phyloP scores from a whole-genome alignment of 2,797 vertebrate genomes.

The Sebastes trivittatus region DNA sequence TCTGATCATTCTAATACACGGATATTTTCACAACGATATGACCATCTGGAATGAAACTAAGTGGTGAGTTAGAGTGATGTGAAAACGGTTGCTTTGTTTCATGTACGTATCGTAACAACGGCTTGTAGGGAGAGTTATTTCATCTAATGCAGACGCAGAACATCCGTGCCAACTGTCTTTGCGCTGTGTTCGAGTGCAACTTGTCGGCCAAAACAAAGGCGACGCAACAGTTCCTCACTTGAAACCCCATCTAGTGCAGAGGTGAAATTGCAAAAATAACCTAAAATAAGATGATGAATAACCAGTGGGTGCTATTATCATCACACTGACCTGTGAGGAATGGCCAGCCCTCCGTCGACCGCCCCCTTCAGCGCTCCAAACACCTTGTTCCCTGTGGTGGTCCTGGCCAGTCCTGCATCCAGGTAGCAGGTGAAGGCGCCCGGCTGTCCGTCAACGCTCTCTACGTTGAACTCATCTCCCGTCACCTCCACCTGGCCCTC shows the following conservation, averaged over 20 bases:
- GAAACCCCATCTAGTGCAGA: neutral
- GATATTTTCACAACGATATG: too few species aligned
- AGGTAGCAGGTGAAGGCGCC: conserved; percentile 97
- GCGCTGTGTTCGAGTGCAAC: too few species aligned
- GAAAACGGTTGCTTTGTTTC: too few species aligned
- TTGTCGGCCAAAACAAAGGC: too few species aligned
- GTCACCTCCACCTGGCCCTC: conserved; percentile 98
- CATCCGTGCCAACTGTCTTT: too few species aligned
- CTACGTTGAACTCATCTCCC: conserved; percentile 96
- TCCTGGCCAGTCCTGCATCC: conserved; percentile 96
- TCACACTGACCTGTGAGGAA: conserved; percentile 92
- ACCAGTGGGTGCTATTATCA: fast-evolving
- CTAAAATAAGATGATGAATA: neutral
- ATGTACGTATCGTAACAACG: too few species aligned
- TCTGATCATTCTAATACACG: too few species aligned
- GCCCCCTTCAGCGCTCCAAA: conserved; percentile 97
- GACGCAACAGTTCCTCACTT: neutral
- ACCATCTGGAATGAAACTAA: too few species aligned
- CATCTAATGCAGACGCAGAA: too few species aligned
- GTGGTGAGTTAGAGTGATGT: too few species aligned
- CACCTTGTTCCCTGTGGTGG: conserved; percentile 98
- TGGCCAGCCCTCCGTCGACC: conserved; percentile 95
- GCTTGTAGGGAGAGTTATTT: too few species aligned
- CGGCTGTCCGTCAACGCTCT: conserved; percentile 94
- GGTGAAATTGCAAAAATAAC: neutral